Evolutionary conservation across 92 coral and sea anemone genomes (phyloP).

Genomic region (Paragorgia papillata): DNA sequence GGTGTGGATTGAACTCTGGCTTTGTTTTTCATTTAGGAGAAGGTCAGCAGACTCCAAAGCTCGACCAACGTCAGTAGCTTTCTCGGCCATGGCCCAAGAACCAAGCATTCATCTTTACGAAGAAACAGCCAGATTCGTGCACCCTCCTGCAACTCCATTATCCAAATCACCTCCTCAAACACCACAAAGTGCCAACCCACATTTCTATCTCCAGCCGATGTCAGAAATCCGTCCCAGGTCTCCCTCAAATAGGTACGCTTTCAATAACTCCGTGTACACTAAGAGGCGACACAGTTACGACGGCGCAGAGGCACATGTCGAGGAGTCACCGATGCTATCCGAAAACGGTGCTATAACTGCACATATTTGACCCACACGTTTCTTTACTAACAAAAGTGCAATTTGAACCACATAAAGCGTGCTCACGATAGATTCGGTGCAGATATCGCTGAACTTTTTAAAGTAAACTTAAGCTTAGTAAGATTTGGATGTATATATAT

Average conservation of each 20-base stretch:
- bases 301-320: background rate
- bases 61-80: slow-evolving; percentile 27
- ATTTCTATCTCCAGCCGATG: slow-evolving; percentile 35
- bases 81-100: slow-evolving; percentile 29
- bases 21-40: slow-evolving; percentile 5
- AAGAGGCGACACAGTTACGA: slow-evolving; percentile 26
- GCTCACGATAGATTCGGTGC: too few relatives aligned
- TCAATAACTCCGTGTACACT: slow-evolving; percentile 27
- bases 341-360: slow-evolving; percentile 8
- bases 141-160: slow-evolving; percentile 1
- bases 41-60: background rate
- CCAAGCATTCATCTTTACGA: slow-evolving; percentile 30
- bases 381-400: background rate
- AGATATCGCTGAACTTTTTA: too few relatives aligned
- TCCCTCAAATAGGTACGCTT: slow-evolving; percentile 17
- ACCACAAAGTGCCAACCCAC: slow-evolving; percentile 27
- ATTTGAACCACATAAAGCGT: too few relatives aligned
- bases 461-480: too few relatives aligned
- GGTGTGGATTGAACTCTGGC: background rate
- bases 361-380: background rate
- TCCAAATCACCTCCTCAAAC: slow-evolving; percentile 40
- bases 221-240: slow-evolving; percentile 40
- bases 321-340: slow-evolving; percentile 33
- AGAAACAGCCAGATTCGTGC: slow-evolving; percentile 31
- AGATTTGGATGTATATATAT: background rate